phyloP scores from a whole-genome alignment of 2,113 vertebrate species.

The Tragulus kanchil region DNA sequence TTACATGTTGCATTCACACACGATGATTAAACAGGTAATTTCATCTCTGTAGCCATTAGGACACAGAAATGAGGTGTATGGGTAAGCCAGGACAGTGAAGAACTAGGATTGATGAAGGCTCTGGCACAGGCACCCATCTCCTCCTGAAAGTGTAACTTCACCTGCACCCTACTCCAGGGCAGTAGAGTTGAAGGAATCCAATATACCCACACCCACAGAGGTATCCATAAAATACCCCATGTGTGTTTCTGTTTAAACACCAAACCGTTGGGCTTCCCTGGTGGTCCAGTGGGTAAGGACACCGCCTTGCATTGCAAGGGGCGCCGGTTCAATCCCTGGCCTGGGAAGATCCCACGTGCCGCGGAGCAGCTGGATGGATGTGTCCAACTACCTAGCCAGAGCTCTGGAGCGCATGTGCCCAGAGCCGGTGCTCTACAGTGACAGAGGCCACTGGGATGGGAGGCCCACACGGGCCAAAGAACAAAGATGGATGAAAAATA shows the following conservation, averaged over 20 bases:
- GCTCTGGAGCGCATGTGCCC: no score
- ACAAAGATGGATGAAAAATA: no score
- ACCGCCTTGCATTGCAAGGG: no score
- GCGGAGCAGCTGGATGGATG: no score
- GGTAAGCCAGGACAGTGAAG: not conserved
- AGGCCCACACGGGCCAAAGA: no score
- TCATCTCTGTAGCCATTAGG: not conserved
- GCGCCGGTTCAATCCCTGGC: no score
- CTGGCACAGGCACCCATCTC: rapidly evolving
- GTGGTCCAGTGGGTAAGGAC: no score
- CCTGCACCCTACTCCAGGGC: not conserved
- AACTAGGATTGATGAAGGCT: not conserved
- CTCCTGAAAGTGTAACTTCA: not conserved
- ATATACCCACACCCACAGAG: not conserved
- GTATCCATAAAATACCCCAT: not conserved
- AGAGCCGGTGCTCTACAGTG: no score
- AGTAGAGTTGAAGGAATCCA: not conserved
- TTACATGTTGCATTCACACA: not conserved
- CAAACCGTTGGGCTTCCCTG: not conserved
- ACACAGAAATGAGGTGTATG: not conserved
- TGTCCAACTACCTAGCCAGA: no score
- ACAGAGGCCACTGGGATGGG: no score
- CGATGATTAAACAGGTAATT: not conserved
- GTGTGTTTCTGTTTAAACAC: not conserved
- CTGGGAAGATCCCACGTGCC: no score